Percentiles rank a stretch among this genome's conserved stretches.
These are phyloP conservation scores for Sarcophaga subvicina DNA, from an alignment of 2,888 invertebrate genomes.

Conservation along the genomic window DNA sequence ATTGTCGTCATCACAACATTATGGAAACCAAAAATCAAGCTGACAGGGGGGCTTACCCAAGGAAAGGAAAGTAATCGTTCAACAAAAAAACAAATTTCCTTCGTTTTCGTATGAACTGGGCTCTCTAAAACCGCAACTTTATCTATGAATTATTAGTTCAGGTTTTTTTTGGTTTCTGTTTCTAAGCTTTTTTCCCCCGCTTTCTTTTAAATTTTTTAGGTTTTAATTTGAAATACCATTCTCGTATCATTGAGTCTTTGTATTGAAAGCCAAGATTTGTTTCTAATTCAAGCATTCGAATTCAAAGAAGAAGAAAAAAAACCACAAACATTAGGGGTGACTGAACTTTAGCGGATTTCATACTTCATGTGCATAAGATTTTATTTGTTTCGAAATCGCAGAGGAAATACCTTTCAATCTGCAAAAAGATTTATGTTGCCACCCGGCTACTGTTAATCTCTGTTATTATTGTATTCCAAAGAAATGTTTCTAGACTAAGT, in stretches of 20 bases:
- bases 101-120: slow-evolving; percentile 3
- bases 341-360: background rate
- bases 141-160: slow-evolving; percentile 1
- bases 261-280: background rate
- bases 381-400: too few species aligned
- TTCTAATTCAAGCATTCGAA: too few species aligned
- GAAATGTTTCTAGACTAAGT: too few species aligned
- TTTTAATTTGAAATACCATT: background rate
- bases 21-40: too few species aligned
- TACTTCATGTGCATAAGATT: background rate
- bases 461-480: too few species aligned
- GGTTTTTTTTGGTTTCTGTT: too few species aligned
- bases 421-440: too few species aligned
- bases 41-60: too few species aligned
- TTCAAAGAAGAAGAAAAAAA: background rate
- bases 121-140: slow-evolving; percentile 43
- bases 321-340: background rate
- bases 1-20: too few species aligned
- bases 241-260: background rate
- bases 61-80: slow-evolving; percentile 43
- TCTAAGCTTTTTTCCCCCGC: too few species aligned
- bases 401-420: too few species aligned
- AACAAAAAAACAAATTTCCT: slow-evolving; percentile 8
- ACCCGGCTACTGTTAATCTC: too few species aligned
- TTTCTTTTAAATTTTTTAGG: background rate